Evolutionary conservation across 2,113 vertebrate species (phyloP).

Genomic region (Gallinago media): DNA sequence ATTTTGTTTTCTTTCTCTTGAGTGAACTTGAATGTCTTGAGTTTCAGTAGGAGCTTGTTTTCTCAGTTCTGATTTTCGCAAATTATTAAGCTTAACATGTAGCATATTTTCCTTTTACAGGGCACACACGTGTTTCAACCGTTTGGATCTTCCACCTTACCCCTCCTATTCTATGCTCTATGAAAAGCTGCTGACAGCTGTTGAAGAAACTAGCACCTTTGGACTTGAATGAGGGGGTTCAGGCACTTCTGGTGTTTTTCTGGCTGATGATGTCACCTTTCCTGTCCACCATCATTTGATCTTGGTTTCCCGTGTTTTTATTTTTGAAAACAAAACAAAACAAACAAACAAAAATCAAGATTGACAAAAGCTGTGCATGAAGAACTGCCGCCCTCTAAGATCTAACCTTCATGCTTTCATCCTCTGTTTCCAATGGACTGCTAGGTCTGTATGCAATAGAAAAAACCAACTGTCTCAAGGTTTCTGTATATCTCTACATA

Average conservation of each 20-base stretch:
- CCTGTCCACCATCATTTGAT: constrained; percentile 73
- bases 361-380: constrained; percentile 83
- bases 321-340: constrained; percentile 68
- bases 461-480: constrained; percentile 79
- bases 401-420: constrained; percentile 81
- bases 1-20: background rate
- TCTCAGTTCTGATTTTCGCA: background rate
- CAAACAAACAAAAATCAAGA: constrained; percentile 61
- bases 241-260: constrained; percentile 60
- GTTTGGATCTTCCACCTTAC: constrained; percentile 96
- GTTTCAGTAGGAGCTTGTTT: background rate
- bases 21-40: background rate
- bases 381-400: constrained; percentile 78
- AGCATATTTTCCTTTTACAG: constrained; percentile 70
- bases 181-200: constrained; percentile 94
- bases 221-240: constrained; percentile 90
- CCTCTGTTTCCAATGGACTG: constrained; percentile 78
- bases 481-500: constrained; percentile 84
- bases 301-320: constrained; percentile 76
- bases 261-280: constrained; percentile 69
- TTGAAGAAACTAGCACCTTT: constrained; percentile 99
- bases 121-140: constrained; percentile 98
- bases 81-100: background rate
- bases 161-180: constrained; percentile 95
- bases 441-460: constrained; percentile 86